Percentiles rank a stretch among this genome's conserved stretches.
Conservation (phyloP, 2,797 vertebrate species). For the Xenopus petersii region DNA sequence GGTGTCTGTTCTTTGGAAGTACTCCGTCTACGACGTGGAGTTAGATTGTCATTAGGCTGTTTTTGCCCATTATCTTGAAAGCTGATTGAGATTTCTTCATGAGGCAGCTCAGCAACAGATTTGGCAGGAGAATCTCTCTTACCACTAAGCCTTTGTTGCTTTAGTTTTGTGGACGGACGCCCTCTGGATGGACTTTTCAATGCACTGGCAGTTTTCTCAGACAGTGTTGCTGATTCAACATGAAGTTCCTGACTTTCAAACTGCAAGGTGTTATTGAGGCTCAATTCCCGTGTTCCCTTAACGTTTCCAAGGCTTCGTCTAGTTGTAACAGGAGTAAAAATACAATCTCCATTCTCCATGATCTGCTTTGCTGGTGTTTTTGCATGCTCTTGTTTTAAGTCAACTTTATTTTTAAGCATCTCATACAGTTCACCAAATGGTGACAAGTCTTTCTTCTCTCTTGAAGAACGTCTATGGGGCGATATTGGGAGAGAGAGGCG, state of each 20-base stretch:
- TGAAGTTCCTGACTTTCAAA: background rate
- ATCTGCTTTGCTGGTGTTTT: background rate
- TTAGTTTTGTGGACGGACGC: background rate
- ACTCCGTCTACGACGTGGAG: conserved; percentile 19
- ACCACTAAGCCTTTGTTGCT: background rate
- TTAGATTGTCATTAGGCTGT: background rate
- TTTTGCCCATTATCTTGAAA: background rate
- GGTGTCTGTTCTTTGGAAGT: background rate
- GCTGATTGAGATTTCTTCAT: too few relatives aligned
- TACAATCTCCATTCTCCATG: background rate
- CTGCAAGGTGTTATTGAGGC: background rate
- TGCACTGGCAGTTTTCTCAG: background rate
- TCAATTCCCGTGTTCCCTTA: too few relatives aligned
- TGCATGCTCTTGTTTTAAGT: background rate
- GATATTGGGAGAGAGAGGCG: conserved; percentile 36
- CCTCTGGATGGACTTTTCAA: conserved; percentile 33
- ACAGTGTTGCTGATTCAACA: background rate
- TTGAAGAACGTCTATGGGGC: background rate
- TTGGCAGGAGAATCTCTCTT: too few relatives aligned
- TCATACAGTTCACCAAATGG: conserved; percentile 84
- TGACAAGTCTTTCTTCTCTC: conserved; percentile 56
- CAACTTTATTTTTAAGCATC: conserved; percentile 75
- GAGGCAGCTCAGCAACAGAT: too few relatives aligned
- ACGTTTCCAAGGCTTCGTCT: background rate
- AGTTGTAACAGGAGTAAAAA: background rate